Evolutionary conservation across 2,888 invertebrate genomes (phyloP), one percentile per base, ranked within the genome.

Genomic region (Nasonovia ribisnigri): DNA sequence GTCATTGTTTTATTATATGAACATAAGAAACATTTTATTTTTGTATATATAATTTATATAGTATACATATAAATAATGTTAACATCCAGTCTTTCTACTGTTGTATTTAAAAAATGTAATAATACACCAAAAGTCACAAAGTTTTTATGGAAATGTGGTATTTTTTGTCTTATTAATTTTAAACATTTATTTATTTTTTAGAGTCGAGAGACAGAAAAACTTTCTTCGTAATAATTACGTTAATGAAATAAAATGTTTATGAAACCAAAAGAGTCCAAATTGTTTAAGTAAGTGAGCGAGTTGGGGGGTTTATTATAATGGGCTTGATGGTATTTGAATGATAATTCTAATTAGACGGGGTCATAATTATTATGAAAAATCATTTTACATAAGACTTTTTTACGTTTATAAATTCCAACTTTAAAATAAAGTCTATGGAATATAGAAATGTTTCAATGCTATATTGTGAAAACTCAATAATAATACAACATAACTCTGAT

Each of bases 1-100:
- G 84, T 86, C 91, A 42, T 57, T 57, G 24, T 86, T 86, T 90
- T 90, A 90, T 90, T 67, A 77, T 51, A 88, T 46, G 10, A 46
- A n/a, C 60, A 26, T 36, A 16, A 67, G n/a, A 46, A 90, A 67
- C 5, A 67, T 67, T 90, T 67, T 48, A 8, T 86, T 86, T 29
- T 29, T 29, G 10, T n/a, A n/a, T 36, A 67, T 46, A 60, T n/a
- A 43, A 89, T 90, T 46, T 77, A 67, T 67, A 77, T 77, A 36
- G 20, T 16, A 20, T 77, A 20, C 2, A 77, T 36, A 77, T 77
- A 36, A 77, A 51, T 36, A 8, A 57, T 29, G 4, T 11, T 24
- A 88, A 88, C 42, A 5, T 5, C 8, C 54, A 42, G 51, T 54
- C 26, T 88, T n/a, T 42, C 16, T 5, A 57, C 1, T n/a, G 26